Conservation (phyloP, 2,797 vertebrate genomes). For the Varecia variegata region DNA sequence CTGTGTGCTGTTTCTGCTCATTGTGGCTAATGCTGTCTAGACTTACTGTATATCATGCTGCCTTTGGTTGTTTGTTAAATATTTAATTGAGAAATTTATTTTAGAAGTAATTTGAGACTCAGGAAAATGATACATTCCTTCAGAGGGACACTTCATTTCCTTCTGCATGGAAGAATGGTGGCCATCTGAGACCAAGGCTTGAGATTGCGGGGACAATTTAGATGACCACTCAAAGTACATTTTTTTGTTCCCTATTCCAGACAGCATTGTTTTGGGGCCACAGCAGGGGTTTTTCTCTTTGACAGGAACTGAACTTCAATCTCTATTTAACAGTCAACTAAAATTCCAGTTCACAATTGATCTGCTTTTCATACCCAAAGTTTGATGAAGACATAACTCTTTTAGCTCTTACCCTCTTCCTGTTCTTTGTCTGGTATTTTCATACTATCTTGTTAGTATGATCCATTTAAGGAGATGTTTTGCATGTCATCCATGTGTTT, state of each 20-base stretch:
- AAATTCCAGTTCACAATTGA: neutral
- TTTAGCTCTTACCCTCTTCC: neutral
- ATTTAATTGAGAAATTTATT: neutral
- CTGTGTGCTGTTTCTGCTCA: neutral
- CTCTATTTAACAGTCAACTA: neutral
- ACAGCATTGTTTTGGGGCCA: neutral
- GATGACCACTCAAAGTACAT: neutral
- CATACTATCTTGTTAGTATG: neutral
- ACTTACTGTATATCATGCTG: neutral
- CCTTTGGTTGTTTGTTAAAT: neutral
- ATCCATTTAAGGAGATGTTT: neutral
- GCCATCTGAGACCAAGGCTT: neutral
- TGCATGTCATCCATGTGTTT: neutral
- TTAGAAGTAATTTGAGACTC: neutral
- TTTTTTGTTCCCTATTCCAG: neutral
- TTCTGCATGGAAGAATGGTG: neutral
- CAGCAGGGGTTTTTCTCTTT: neutral
- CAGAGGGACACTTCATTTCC: neutral
- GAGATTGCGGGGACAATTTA: neutral
- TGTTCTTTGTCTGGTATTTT: neutral
- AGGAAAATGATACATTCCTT: neutral
- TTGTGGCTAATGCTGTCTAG: neutral
- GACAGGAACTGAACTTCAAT: neutral
- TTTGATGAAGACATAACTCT: neutral
- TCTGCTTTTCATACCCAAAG: neutral